Base-by-base conservation (phyloP, 2,888 invertebrate species). In the Polydrusus tereticollis region DNA sequence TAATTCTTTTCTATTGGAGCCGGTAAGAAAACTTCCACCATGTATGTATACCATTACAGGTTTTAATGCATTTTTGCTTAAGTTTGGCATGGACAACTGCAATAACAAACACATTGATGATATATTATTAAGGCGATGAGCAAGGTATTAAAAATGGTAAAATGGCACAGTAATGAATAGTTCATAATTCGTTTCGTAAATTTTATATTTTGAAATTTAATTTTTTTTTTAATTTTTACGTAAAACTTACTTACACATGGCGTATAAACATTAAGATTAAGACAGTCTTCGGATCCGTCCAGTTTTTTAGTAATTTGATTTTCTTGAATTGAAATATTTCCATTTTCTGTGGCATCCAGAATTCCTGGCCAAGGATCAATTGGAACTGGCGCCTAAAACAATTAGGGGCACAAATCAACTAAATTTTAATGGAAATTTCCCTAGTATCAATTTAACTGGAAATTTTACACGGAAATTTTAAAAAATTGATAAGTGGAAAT, bases 11-110 rank as follows among this genome's bases (percentile, higher is more conserved):
- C 63, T 79, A 12, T 86, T 85, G n/a, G 86, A 86, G 16, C 87
- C 87, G 18, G 82, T 80, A 69, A 85, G 84, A 73, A 86, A 88
- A 10, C 86, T 87, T 2, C 88, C 88, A 0, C 88, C 88, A 77
- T 86, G 87, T 59, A 88, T 86, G 83, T 86, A 88, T 2, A 88
- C 85, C 85, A 88, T 83, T 0, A 88, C 83, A 43, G 83, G 79
- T 72, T 74, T 77, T 41, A 76, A 47, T 8, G 21, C 0, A 3
- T 20, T 20, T 36, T 74, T 67, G 23, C 43, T n/a, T 2, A 12
- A 23, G 3, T 52, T 21, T n/a, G 23, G 12, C 5, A 0, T 41
- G 5, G 59, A 50, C n/a, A 59, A 52, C 55, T 47, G 16, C 26
- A 69, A 63, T 38, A 72, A 57, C 29, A 52, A 52, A 33, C 23